phyloP scores from a whole-genome alignment of 2,113 vertebrate genomes.

The Mormyrus iriodes region DNA sequence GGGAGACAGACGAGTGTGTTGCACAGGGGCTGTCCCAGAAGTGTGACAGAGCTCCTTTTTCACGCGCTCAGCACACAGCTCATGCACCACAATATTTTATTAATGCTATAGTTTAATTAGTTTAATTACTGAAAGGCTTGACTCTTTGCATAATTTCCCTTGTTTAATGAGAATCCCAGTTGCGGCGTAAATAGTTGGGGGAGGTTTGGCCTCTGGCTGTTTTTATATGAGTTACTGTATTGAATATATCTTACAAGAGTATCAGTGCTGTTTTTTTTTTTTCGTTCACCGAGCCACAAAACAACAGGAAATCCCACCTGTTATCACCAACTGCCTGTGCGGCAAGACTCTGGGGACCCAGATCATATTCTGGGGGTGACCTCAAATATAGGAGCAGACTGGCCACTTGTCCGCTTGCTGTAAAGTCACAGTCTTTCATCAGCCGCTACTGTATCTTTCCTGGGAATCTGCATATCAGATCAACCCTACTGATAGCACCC shows the following conservation, averaged over 20 bases:
- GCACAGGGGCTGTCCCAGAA: slow-evolving; percentile 47
- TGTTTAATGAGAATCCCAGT: slow-evolving; percentile 58
- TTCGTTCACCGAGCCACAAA: neutral
- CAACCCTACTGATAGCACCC: neutral
- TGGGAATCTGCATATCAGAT: slow-evolving; percentile 5
- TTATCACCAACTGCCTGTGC: neutral
- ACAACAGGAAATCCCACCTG: neutral
- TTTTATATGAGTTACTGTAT: slow-evolving; percentile 41
- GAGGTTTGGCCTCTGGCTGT: slow-evolving; percentile 51
- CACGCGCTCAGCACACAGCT: slow-evolving; percentile 64
- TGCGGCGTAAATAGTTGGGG: slow-evolving; percentile 51
- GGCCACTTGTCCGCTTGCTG: neutral
- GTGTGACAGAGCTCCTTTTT: slow-evolving; percentile 56
- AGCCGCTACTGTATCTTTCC: neutral
- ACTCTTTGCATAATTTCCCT: slow-evolving; percentile 64
- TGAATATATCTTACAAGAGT: slow-evolving; percentile 36
- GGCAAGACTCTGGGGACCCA: neutral
- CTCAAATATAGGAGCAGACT: neutral
- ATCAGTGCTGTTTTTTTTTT: slow-evolving; percentile 31
- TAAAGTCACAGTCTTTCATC: neutral
- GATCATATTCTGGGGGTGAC: neutral
- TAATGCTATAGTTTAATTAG: slow-evolving; percentile 74
- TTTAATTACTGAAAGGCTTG: slow-evolving; percentile 63
- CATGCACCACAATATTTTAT: slow-evolving; percentile 68
- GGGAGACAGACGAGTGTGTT: neutral